These are phyloP conservation scores for Indicator maculatus DNA, from an alignment of 2,113 vertebrate species.

Conservation along the genomic window DNA sequence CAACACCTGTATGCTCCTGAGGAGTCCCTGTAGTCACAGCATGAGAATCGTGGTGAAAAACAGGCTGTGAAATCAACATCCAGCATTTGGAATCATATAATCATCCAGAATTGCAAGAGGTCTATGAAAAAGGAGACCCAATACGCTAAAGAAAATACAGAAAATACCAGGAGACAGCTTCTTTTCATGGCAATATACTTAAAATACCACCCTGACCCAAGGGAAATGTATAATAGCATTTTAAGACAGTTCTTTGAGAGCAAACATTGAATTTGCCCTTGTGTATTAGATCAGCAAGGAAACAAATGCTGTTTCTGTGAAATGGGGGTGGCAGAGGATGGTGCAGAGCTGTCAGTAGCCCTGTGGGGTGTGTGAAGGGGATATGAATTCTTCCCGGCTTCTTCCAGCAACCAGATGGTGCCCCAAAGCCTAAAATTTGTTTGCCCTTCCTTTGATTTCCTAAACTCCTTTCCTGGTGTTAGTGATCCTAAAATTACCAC, in stretches of 20 bases:
- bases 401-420: slow-evolving; percentile 26
- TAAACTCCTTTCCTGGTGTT: neutral
- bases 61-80: neutral
- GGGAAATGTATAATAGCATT: neutral
- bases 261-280: neutral
- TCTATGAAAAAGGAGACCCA: neutral
- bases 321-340: neutral
- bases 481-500: neutral
- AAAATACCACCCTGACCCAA: neutral
- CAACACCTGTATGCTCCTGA: neutral
- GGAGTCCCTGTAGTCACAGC: neutral
- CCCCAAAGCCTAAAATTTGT: slow-evolving; percentile 14
- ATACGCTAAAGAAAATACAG: neutral
- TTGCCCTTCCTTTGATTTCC: slow-evolving; percentile 10
- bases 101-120: neutral
- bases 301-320: neutral
- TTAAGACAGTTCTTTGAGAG: slow-evolving; percentile 33
- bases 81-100: neutral
- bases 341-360: neutral
- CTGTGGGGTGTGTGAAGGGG: neutral
- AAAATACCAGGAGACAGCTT: neutral
- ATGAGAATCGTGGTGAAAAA: neutral
- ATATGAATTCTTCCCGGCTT: neutral
- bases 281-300: slow-evolving; percentile 19
- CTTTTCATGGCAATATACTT: neutral